phyloP scores from a whole-genome alignment of 2,797 vertebrate genomes.

The Molossus molossus region DNA sequence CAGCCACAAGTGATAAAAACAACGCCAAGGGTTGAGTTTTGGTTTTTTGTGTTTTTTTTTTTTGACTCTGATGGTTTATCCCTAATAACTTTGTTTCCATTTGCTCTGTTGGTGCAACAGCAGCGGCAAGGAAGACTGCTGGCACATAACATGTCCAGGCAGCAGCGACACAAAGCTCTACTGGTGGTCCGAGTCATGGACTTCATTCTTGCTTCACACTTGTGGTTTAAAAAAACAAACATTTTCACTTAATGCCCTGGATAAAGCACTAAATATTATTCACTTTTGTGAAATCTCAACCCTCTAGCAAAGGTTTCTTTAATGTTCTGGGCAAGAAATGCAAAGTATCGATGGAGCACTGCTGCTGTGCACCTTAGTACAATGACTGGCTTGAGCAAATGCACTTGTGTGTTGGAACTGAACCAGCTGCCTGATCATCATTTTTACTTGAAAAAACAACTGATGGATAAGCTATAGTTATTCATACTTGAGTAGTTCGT shows the following conservation, averaged over 20 bases:
- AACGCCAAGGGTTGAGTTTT: not conserved
- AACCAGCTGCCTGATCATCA: not conserved
- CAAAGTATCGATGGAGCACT: not conserved
- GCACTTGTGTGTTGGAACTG: not conserved
- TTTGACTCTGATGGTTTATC: conserved; percentile 23
- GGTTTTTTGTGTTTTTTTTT: conserved; percentile 4
- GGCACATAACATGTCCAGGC: accelerated
- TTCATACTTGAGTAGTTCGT: not conserved
- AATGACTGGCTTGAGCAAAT: not conserved
- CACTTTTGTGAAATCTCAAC: not conserved
- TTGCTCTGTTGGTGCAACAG: not conserved
- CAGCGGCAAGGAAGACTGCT: not conserved
- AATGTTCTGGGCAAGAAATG: not conserved
- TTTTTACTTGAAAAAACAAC: conserved; percentile 35
- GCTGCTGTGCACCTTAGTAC: accelerated
- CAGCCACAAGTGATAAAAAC: not conserved
- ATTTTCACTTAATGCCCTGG: not conserved
- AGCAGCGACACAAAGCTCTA: not conserved
- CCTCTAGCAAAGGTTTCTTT: not conserved
- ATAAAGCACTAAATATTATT: not conserved
- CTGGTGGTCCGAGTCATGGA: not conserved
- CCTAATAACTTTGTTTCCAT: not conserved
- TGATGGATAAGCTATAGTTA: not conserved
- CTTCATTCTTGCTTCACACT: not conserved
- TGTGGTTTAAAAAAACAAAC: not conserved